Conservation (phyloP, 1,140 invertebrate genomes). For the Thaumetopoea pityocampa region DNA sequence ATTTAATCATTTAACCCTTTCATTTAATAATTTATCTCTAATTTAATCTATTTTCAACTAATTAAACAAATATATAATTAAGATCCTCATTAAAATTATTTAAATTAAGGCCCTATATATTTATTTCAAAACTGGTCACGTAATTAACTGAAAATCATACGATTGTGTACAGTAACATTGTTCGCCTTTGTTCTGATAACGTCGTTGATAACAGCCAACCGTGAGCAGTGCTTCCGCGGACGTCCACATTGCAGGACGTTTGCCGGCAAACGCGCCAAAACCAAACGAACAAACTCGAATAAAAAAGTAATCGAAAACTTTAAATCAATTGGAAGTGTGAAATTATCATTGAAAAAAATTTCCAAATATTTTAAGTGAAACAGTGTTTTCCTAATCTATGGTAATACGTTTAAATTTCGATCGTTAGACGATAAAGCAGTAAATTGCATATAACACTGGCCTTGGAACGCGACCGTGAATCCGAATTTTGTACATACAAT, state of each 20-base stretch:
- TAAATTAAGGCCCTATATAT: too few species aligned
- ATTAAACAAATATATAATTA: too few species aligned
- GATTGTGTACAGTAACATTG: constrained; percentile 20
- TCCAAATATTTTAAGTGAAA: too few species aligned
- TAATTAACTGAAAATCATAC: too few species aligned
- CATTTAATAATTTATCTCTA: too few species aligned
- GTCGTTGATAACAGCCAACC: constrained; percentile 38
- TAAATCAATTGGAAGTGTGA: constrained; percentile 18
- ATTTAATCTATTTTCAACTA: too few species aligned
- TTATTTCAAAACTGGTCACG: too few species aligned
- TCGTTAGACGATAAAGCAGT: constrained; percentile 41
- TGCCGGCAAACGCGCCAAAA: constrained; percentile 34
- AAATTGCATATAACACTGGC: constrained; percentile 35
- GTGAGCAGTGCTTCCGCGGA: constrained; percentile 44
- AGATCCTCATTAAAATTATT: too few species aligned
- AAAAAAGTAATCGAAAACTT: constrained; percentile 37
- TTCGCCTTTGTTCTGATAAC: constrained; percentile 44
- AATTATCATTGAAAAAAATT: too few species aligned
- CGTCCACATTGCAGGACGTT: constrained; percentile 46
- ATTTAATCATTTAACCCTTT: too few species aligned
- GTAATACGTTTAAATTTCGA: too few species aligned
- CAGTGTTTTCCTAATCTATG: too few species aligned
- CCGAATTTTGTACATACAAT: constrained; percentile 42
- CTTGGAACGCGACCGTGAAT: constrained; percentile 43
- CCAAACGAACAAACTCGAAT: constrained; percentile 52